Conservation (phyloP, 2,888 invertebrate genomes). For the Caenorhabditis doughertyi region DNA sequence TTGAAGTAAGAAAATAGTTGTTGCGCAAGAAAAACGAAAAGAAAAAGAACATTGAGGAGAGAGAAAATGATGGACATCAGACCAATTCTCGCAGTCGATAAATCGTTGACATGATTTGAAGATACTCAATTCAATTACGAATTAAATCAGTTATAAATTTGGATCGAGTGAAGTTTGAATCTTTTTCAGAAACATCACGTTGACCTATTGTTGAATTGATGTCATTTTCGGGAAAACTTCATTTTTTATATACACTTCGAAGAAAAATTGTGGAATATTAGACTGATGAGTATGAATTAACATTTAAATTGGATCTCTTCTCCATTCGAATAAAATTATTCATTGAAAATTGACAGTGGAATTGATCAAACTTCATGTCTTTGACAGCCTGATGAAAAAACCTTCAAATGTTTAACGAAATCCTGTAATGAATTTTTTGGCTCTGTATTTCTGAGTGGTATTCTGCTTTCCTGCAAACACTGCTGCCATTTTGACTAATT, state of each 20-base stretch:
- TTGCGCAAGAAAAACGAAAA: constrained; percentile 28
- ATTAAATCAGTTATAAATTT: neutral
- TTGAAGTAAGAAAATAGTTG: constrained; percentile 19
- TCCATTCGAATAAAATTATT: neutral
- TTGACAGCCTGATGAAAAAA: neutral
- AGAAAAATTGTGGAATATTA: neutral
- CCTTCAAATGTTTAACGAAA: no score
- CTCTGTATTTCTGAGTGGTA: no score
- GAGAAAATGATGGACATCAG: constrained; percentile 39
- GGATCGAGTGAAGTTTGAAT: neutral
- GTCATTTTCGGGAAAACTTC: no score
- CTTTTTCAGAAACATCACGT: no score
- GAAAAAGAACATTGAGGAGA: constrained; percentile 21
- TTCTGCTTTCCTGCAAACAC: no score
- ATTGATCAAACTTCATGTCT: no score
- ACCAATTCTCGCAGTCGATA: constrained; percentile 45
- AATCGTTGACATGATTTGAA: constrained; percentile 38
- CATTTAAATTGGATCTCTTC: neutral
- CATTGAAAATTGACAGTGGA: neutral
- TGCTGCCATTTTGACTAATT: no score
- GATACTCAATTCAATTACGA: neutral
- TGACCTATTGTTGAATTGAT: no score
- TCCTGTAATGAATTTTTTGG: no score
- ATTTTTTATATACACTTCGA: no score
- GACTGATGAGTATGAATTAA: neutral